Evolutionary conservation across 2,113 vertebrate species (phyloP), one percentile per base, ranked within the genome.

Genomic region (Gallinago jamesoni): DNA sequence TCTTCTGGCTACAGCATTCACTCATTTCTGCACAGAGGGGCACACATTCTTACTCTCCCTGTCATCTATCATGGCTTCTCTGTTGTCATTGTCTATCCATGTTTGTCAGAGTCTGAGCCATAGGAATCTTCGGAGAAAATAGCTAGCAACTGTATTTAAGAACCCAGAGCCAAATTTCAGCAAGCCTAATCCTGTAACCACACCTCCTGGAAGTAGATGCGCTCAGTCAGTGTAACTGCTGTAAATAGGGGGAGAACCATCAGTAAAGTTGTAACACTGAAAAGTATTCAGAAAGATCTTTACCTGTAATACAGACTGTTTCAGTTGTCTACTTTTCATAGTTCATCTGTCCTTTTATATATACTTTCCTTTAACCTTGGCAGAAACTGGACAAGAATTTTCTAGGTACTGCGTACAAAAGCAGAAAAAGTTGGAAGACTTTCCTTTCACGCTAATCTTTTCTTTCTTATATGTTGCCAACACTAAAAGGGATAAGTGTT

Each of bases 201-300:
- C 24, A 16, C 62, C 12, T 84, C 3, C 37, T 63, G 66, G 27
- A n/a, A 28, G 56, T 39, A 8, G 4, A 7, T 59, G 52, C 9
- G 21, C 43, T 81, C n/a, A 53, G 37, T 67, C 53, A 50, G 30
- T 56, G 33, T 74, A 76, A 35, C 45, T n/a, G 19, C 48, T 83
- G 13, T 60, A 4, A 64, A 41, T 25, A 23, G 7, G 0, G 0
- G 5, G 27, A 73, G 45, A 75, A 21, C 9, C 10, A 14, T 83
- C 35, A 56, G 1, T 60, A 56, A 91, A 69, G 14, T 16, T 74
- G 2, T 3, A 75, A 78, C 30, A 31, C 23, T 79, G 56, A 35
- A 84, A 41, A 83, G 53, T 7, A 60, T 72, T 87, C 28, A 79
- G 41, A 82, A 72, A 27, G 17, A 23, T 76, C 33, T 43, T 43